Conservation (phyloP, 2,888 invertebrate genomes). For the Platycheirus rosarum region DNA sequence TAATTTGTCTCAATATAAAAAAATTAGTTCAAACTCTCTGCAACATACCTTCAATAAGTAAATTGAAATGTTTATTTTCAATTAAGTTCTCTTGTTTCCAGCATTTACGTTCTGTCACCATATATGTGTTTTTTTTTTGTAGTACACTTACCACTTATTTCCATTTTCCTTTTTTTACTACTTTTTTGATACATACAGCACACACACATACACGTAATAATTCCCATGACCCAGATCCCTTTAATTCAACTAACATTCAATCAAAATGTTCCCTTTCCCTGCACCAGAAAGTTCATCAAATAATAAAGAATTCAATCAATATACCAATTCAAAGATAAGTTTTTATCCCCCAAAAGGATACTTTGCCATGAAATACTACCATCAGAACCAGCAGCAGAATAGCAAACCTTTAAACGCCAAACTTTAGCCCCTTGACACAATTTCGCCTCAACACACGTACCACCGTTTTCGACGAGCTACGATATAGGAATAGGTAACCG, state of each 20-base stretch:
- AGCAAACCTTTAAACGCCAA: slow-evolving; percentile 38
- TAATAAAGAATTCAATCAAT: slow-evolving; percentile 32
- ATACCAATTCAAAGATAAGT: slow-evolving; percentile 32
- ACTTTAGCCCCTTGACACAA: slow-evolving; percentile 18
- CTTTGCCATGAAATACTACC: slow-evolving; percentile 26
- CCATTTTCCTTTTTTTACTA: no score
- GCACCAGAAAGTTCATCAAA: background rate
- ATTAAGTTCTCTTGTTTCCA: no score
- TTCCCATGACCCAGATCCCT: background rate
- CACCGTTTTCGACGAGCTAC: slow-evolving; percentile 4
- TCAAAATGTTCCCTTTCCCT: background rate
- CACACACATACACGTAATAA: background rate
- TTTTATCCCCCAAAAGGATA: background rate
- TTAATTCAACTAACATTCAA: background rate
- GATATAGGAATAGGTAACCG: slow-evolving; percentile 13
- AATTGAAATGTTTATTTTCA: no score
- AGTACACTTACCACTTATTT: no score
- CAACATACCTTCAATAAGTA: no score
- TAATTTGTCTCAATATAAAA: no score
- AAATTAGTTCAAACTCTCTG: no score
- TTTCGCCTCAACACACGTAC: slow-evolving; percentile 14
- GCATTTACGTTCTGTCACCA: no score
- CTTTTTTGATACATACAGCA: no score
- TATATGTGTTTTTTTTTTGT: no score
- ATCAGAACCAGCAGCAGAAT: background rate